Conservation (phyloP, 2,113 vertebrate species). For the Aldabrachelys gigantea region DNA sequence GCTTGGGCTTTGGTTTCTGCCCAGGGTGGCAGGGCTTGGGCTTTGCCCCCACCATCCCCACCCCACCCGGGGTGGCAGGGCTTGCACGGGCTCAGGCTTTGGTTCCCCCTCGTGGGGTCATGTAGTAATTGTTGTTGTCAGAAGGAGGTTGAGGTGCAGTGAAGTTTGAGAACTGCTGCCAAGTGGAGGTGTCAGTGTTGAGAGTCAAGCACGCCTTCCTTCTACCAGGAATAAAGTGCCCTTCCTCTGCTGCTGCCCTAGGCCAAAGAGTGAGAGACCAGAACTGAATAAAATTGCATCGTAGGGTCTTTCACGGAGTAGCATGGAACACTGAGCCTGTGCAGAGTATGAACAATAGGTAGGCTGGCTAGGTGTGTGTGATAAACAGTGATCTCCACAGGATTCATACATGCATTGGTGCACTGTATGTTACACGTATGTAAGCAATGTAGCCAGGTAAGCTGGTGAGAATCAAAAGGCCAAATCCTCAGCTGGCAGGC, state of each 20-base stretch:
- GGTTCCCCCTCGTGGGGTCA: too few relatives aligned
- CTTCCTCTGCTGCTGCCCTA: neutral
- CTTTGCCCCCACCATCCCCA: too few relatives aligned
- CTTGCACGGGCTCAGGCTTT: too few relatives aligned
- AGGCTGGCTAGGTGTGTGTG: neutral
- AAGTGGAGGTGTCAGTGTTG: neutral
- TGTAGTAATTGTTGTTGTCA: too few relatives aligned
- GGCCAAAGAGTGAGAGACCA: neutral
- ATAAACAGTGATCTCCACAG: neutral
- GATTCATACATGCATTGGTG: neutral
- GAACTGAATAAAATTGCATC: neutral
- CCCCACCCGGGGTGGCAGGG: too few relatives aligned
- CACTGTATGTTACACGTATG: neutral
- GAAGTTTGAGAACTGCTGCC: too few relatives aligned
- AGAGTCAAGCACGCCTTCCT: neutral
- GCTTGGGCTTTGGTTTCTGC: too few relatives aligned
- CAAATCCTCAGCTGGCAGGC: neutral
- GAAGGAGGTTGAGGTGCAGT: too few relatives aligned
- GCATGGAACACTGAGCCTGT: rapidly evolving
- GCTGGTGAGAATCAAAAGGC: neutral
- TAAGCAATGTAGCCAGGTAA: neutral
- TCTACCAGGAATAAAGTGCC: neutral
- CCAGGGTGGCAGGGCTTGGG: too few relatives aligned
- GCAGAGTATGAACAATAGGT: neutral
- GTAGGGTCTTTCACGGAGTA: neutral